Evolutionary conservation across 2,888 invertebrate genomes (phyloP).

Genomic region (Conistra vaccinii): DNA sequence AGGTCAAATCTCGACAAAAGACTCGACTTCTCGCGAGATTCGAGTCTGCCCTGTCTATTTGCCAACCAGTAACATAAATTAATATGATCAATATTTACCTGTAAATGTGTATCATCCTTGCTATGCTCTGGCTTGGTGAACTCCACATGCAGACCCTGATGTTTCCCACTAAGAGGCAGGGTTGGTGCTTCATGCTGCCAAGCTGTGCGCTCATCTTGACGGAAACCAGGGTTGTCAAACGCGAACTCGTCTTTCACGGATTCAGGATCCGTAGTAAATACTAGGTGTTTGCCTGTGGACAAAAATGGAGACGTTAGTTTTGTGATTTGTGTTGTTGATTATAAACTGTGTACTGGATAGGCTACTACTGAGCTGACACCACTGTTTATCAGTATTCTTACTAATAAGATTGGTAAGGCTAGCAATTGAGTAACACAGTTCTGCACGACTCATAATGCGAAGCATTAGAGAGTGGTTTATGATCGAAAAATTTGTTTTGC

Average conservation of each 20-base stretch:
- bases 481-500: no score
- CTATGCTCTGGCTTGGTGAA: constrained; percentile 86
- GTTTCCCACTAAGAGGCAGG: constrained; percentile 83
- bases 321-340: neutral
- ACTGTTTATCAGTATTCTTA: neutral
- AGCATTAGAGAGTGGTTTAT: no score
- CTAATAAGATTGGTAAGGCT: neutral
- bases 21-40: no score
- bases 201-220: constrained; percentile 85
- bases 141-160: constrained; percentile 82
- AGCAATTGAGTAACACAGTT: no score
- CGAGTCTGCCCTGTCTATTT: no score
- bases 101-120: constrained; percentile 84
- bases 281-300: constrained; percentile 92
- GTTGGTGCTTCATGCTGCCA: constrained; percentile 89
- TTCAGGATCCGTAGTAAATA: constrained; percentile 94
- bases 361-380: neutral
- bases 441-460: no score
- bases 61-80: no score
- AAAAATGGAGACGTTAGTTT: constrained; percentile 54
- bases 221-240: constrained; percentile 95
- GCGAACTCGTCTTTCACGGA: constrained; percentile 94
- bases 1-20: no score
- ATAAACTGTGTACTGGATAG: neutral
- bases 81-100: constrained; percentile 70